These are phyloP conservation scores for Glaucidium brasilianum DNA, from an alignment of 2,113 vertebrate genomes.

Conservation along the genomic window DNA sequence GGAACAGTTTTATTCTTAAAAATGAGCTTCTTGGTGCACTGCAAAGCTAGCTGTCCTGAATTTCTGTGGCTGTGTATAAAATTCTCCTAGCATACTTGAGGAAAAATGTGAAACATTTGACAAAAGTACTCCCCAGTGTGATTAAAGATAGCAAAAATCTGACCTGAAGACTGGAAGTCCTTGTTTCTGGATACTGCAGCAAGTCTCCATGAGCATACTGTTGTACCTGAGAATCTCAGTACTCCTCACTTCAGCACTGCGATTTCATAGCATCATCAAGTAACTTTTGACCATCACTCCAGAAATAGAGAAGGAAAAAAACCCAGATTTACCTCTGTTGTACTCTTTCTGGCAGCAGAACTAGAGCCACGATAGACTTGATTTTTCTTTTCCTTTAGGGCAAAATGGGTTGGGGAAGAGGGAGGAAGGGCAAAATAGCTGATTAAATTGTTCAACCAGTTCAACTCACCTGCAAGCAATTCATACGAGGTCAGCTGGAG, in stretches of 20 bases:
- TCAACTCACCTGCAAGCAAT: not conserved
- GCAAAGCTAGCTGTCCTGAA: not conserved
- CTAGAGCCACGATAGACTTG: fast-evolving
- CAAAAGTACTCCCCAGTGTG: not conserved
- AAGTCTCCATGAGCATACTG: not conserved
- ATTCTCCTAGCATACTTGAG: not conserved
- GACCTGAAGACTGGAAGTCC: not conserved
- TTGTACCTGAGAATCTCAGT: not conserved
- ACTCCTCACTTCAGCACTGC: not conserved
- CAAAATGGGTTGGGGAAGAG: fast-evolving
- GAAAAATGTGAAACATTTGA: not conserved
- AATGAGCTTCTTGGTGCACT: not conserved
- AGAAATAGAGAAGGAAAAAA: not conserved
- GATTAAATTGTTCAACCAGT: not conserved
- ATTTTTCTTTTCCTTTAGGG: not conserved
- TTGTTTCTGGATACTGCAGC: not conserved
- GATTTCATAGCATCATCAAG: not conserved
- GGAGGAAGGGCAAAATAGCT: not conserved
- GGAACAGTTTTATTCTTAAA: not conserved
- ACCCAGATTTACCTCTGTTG: not conserved
- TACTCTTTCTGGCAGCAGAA: not conserved
- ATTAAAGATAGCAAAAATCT: not conserved
- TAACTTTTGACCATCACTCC: not conserved
- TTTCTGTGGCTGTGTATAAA: not conserved
- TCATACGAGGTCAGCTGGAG: not conserved